A percentile compares a stretch with the other conserved stretches of the same genome.
phyloP scores from a whole-genome alignment of 2,888 invertebrate genomes.

The Lasioglossum pauxillum region DNA sequence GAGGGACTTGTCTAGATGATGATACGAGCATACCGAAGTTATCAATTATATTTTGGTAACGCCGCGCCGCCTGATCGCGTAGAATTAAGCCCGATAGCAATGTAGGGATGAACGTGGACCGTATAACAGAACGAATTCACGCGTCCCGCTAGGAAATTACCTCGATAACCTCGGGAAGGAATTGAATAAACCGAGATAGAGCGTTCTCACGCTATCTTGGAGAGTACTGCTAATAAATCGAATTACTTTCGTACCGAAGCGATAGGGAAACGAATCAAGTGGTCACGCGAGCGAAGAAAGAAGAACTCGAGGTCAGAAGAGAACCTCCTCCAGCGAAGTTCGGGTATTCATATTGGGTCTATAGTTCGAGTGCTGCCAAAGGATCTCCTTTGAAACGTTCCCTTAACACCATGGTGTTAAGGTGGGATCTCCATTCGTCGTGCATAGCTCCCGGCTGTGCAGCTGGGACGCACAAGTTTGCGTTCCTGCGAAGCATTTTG shows the following conservation, averaged over 20 bases:
- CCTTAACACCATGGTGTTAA: slow-evolving; percentile 33
- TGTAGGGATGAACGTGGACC: not conserved
- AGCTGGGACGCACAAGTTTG: too few relatives aligned
- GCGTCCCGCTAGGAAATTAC: not conserved
- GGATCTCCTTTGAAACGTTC: slow-evolving; percentile 32
- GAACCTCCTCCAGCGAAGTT: not conserved
- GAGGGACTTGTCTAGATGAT: not conserved
- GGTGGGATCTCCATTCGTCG: too few relatives aligned
- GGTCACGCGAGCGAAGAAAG: slow-evolving; percentile 11
- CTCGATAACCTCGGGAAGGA: not conserved
- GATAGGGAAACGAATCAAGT: not conserved
- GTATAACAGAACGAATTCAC: not conserved
- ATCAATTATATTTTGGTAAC: not conserved
- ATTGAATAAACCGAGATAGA: not conserved
- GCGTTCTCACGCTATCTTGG: not conserved
- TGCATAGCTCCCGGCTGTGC: too few relatives aligned
- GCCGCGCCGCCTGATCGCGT: not conserved
- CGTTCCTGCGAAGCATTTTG: too few relatives aligned
- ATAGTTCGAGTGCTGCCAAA: slow-evolving; percentile 17
- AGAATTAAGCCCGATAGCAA: not conserved
- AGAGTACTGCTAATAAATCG: slow-evolving; percentile 22
- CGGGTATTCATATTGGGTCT: slow-evolving; percentile 19
- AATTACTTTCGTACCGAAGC: not conserved
- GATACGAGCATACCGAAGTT: not conserved
- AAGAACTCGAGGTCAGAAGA: not conserved